Conservation (phyloP, 2,888 invertebrate species). For the Agrilus biguttatus region DNA sequence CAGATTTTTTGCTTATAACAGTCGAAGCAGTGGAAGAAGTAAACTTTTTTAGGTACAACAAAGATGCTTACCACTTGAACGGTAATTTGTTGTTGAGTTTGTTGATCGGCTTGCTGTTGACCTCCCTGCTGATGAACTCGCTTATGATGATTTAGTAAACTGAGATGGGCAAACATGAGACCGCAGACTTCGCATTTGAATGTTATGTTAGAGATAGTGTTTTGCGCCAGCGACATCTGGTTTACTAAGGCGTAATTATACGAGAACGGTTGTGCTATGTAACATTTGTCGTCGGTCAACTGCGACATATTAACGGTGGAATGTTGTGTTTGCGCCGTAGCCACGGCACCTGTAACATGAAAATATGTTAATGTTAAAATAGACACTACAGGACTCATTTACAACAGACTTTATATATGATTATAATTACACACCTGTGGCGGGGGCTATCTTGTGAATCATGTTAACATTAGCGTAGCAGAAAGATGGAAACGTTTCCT, state of each 20-base stretch:
- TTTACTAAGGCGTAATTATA: constrained; percentile 71
- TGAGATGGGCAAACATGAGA: constrained; percentile 69
- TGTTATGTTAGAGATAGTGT: constrained; percentile 65
- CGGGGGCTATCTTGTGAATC: constrained; percentile 41
- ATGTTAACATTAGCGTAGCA: constrained; percentile 55
- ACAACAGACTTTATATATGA: no score
- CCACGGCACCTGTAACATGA: constrained; percentile 17
- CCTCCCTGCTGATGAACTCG: constrained; percentile 57
- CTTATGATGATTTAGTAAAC: constrained; percentile 74
- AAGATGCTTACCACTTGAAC: constrained; percentile 3
- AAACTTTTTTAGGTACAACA: no score
- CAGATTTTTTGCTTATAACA: no score
- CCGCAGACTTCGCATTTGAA: constrained; percentile 83
- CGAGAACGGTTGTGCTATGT: constrained; percentile 59
- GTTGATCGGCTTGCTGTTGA: constrained; percentile 30
- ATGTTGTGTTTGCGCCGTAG: constrained; percentile 15
- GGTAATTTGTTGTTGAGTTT: constrained; percentile 17
- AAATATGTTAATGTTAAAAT: no score
- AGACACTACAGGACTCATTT: no score
- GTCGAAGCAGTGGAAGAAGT: no score
- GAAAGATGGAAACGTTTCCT: constrained; percentile 50
- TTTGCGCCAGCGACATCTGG: constrained; percentile 71
- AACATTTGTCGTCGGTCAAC: constrained; percentile 55
- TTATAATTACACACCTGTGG: constrained; percentile 24
- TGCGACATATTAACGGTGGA: constrained; percentile 56